Evolutionary conservation across 2,797 vertebrate genomes (phyloP).

Genomic region (Carduelis carduelis): DNA sequence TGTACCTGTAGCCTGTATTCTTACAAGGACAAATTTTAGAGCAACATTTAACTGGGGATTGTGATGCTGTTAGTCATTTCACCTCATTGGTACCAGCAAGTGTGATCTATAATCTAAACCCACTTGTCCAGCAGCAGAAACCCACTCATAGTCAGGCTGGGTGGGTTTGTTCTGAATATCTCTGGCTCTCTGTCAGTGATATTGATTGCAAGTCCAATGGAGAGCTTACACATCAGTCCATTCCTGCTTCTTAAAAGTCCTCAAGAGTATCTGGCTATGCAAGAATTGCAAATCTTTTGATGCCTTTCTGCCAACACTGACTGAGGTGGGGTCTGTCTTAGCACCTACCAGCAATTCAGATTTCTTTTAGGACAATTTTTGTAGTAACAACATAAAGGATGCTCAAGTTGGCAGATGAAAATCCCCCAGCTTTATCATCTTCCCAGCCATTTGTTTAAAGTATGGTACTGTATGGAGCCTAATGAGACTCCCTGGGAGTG

Average conservation of each 20-base stretch:
- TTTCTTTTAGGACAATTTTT: not conserved
- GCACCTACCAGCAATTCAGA: not conserved
- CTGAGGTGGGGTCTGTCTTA: not conserved
- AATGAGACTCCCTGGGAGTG: constrained; percentile 15
- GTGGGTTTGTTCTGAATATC: not conserved
- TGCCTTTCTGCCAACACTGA: not conserved
- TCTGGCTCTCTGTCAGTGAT: not conserved
- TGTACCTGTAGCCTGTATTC: not conserved
- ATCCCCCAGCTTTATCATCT: not conserved
- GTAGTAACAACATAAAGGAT: not conserved
- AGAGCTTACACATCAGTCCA: not conserved
- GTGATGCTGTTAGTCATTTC: not conserved
- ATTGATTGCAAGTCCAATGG: not conserved
- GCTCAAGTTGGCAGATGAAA: not conserved
- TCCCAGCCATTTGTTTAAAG: not conserved
- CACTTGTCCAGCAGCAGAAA: not conserved
- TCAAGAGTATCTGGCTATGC: not conserved
- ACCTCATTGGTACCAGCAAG: not conserved
- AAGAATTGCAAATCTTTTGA: not conserved
- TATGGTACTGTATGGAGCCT: not conserved
- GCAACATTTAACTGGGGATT: not conserved
- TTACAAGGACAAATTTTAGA: not conserved
- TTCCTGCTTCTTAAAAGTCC: not conserved
- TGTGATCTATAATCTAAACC: rapidly evolving
- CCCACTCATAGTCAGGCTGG: not conserved